These are phyloP conservation scores for Sylvia borin DNA, from an alignment of 2,797 vertebrate species.

Conservation along the genomic window DNA sequence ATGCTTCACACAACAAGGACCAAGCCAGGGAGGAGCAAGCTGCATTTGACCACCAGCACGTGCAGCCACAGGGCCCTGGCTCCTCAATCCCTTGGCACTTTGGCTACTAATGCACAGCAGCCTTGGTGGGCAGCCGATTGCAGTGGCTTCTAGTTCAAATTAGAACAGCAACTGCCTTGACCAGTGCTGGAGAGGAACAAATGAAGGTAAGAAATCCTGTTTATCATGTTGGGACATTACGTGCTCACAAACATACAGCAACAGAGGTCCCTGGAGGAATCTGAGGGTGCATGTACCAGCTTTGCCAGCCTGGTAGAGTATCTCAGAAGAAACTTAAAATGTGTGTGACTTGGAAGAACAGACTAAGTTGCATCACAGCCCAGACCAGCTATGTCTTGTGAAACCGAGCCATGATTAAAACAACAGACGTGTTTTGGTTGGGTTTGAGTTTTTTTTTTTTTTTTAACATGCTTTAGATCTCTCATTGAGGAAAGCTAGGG, in stretches of 20 bases:
- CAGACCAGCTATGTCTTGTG: slow-evolving; percentile 46
- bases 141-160: not conserved
- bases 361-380: slow-evolving; percentile 4
- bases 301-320: not conserved
- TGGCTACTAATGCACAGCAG: not conserved
- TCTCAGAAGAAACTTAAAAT: not conserved
- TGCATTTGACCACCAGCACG: fast-evolving
- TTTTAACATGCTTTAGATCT: not conserved
- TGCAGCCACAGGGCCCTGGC: fast-evolving
- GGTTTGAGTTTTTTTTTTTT: not conserved
- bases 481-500: slow-evolving; percentile 15
- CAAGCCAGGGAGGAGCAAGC: not conserved
- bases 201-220: not conserved
- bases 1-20: not conserved
- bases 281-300: not conserved
- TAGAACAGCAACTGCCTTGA: not conserved
- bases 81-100: not conserved
- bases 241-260: fast-evolving
- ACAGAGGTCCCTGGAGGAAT: not conserved
- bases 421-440: slow-evolving; percentile 33
- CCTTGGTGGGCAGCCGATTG: not conserved
- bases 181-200: not conserved
- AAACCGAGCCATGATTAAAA: not conserved
- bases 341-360: slow-evolving; percentile 37
- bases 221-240: fast-evolving